Percentiles rank a stretch among this genome's conserved stretches.
phyloP scores from a whole-genome alignment of 2,113 vertebrate species.

The Anhinga anhinga region DNA sequence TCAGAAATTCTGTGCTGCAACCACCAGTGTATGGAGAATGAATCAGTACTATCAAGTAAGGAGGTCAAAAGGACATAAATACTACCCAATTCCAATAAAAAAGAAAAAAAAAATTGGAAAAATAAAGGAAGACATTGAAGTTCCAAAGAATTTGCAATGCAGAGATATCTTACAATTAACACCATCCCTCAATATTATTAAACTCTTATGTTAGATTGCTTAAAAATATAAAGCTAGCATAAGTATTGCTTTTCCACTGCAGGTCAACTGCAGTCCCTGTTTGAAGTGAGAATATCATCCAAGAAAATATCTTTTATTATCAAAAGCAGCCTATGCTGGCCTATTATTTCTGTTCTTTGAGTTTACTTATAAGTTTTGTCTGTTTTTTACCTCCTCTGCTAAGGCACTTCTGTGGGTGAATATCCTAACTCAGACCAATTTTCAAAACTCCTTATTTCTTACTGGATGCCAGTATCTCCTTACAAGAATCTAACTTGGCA shows the following conservation, averaged over 20 bases:
- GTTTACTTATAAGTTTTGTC: background rate
- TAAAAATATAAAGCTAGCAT: background rate
- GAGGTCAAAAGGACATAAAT: background rate
- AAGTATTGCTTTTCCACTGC: background rate
- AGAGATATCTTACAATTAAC: background rate
- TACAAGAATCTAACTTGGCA: background rate
- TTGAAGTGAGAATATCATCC: background rate
- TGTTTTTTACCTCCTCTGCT: background rate
- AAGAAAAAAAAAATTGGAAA: background rate
- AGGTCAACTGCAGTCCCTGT: background rate
- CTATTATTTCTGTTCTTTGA: background rate
- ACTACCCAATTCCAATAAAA: rapidly evolving
- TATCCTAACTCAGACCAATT: background rate
- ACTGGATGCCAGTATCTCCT: background rate
- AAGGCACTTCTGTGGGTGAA: background rate
- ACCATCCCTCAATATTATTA: rapidly evolving
- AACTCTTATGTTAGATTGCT: background rate
- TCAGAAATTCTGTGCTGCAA: background rate
- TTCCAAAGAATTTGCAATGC: background rate
- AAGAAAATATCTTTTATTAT: background rate
- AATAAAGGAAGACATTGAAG: background rate
- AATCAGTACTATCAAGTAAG: background rate
- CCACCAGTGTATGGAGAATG: background rate
- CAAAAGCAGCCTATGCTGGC: background rate
- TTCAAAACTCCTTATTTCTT: background rate